These are phyloP conservation scores for Entelurus aequoreus DNA, from an alignment of 2,113 vertebrate species.

Conservation along the genomic window DNA sequence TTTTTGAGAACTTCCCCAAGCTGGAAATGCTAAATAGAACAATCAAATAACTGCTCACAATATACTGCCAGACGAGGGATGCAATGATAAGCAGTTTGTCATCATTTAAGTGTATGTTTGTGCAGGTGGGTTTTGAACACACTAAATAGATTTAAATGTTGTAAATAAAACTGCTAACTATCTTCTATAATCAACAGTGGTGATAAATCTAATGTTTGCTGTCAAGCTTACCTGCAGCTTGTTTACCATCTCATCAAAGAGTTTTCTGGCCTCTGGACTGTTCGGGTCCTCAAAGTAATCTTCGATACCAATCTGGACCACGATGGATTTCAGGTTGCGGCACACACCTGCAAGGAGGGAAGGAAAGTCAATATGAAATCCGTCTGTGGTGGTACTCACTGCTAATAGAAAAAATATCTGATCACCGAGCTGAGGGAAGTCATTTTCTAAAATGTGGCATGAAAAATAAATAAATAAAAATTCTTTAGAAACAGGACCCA, in stretches of 20 bases:
- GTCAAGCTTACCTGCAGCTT: conserved; percentile 86
- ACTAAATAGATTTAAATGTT: conserved; percentile 1
- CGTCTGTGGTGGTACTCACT: background rate
- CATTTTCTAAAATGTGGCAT: too few species aligned
- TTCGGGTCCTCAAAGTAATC: conserved; percentile 98
- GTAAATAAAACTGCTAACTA: background rate
- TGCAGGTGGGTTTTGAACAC: conserved; percentile 8
- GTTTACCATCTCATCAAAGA: conserved; percentile 98
- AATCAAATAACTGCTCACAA: too few species aligned
- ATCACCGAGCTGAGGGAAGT: too few species aligned
- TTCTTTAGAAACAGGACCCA: too few species aligned
- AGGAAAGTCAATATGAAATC: background rate
- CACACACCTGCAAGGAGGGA: conserved; percentile 80
- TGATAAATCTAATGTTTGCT: too few species aligned
- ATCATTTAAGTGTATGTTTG: conserved; percentile 13
- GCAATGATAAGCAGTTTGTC: conserved; percentile 19
- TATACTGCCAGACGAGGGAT: conserved; percentile 4
- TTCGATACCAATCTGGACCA: conserved; percentile 94
- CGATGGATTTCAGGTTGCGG: conserved; percentile 93
- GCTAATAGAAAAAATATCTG: background rate
- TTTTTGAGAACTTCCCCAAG: too few species aligned
- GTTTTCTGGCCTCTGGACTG: conserved; percentile 90
- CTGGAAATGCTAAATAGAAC: too few species aligned
- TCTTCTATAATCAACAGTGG: too few species aligned
- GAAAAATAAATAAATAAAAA: too few species aligned